Percentiles rank a stretch among this genome's conserved stretches.
phyloP scores from a whole-genome alignment of 2,888 invertebrate species.

The Isoperla grammatica region DNA sequence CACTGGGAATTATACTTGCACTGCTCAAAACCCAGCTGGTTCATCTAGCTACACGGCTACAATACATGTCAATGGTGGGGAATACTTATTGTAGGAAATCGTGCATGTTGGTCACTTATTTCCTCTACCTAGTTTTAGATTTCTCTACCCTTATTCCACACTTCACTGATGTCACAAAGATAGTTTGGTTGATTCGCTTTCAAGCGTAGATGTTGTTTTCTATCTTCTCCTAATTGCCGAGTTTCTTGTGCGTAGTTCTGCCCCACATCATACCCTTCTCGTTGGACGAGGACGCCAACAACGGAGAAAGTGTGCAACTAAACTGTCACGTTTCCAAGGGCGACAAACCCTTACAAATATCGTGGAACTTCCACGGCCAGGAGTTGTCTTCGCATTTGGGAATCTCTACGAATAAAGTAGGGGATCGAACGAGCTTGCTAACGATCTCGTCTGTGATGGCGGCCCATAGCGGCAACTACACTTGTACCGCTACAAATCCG shows the following conservation, averaged over 20 bases:
- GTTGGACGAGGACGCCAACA: conserved; percentile 36
- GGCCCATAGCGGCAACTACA: conserved; percentile 45
- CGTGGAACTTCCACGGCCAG: conserved; percentile 36
- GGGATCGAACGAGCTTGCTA: conserved; percentile 45
- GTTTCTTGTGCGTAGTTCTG: conserved; percentile 49
- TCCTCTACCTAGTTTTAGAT: background rate
- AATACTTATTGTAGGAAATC: background rate
- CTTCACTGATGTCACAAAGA: too few relatives aligned
- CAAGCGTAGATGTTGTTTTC: conserved; percentile 1
- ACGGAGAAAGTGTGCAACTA: conserved; percentile 38
- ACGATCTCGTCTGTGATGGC: conserved; percentile 42
- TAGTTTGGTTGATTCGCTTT: too few relatives aligned
- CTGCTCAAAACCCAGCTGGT: conserved; percentile 59
- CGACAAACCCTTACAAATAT: conserved; percentile 37
- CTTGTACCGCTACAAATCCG: conserved; percentile 41
- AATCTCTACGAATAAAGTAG: conserved; percentile 40
- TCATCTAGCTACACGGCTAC: conserved; percentile 54
- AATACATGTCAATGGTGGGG: conserved; percentile 58
- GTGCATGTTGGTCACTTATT: too few relatives aligned
- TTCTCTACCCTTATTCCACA: background rate
- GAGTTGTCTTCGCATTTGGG: conserved; percentile 38
- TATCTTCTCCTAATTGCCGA: conserved; percentile 17
- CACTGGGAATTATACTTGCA: conserved; percentile 61
- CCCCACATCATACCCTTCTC: conserved; percentile 38
- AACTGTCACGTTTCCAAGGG: conserved; percentile 40